phyloP scores from a whole-genome alignment of 1,140 invertebrate species.

The Plutomurus gul region DNA sequence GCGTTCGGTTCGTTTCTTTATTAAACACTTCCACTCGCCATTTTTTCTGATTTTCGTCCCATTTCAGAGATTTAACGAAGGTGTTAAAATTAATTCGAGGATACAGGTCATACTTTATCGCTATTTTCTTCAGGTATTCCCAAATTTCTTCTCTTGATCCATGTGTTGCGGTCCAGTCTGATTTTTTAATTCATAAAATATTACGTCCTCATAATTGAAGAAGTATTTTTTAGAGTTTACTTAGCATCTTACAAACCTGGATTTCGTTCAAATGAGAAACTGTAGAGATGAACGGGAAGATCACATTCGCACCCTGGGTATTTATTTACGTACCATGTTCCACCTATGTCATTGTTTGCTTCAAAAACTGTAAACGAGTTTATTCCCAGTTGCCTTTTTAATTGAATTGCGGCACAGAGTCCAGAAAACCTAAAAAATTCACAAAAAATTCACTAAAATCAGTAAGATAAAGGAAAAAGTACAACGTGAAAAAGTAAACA shows the following conservation, averaged over 20 bases:
- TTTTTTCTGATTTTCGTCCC: conserved; percentile 21
- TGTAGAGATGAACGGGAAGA: not conserved
- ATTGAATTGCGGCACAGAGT: conserved; percentile 20
- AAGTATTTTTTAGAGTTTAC: not conserved
- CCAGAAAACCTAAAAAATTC: conserved; percentile 32
- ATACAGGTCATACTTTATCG: conserved; percentile 39
- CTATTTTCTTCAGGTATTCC: conserved; percentile 13
- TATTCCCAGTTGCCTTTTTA: not conserved
- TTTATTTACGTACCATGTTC: conserved; percentile 35
- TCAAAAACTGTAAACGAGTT: conserved; percentile 27
- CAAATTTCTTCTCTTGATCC: conserved; percentile 17
- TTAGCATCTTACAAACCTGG: not conserved
- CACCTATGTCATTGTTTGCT: conserved; percentile 33
- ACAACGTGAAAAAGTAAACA: no score
- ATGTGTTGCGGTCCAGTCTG: conserved; percentile 17
- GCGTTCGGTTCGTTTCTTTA: not conserved
- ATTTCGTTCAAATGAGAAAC: conserved; percentile 20
- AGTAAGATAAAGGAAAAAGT: not conserved
- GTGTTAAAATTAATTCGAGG: conserved; percentile 19
- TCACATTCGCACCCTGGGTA: conserved; percentile 37
- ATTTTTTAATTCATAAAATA: not conserved
- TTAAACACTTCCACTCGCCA: not conserved
- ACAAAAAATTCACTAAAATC: not conserved
- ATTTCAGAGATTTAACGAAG: not conserved
- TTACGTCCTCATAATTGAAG: not conserved